Evolutionary conservation across 2,888 invertebrate species (phyloP).

Genomic region (Dynastes grantii): DNA sequence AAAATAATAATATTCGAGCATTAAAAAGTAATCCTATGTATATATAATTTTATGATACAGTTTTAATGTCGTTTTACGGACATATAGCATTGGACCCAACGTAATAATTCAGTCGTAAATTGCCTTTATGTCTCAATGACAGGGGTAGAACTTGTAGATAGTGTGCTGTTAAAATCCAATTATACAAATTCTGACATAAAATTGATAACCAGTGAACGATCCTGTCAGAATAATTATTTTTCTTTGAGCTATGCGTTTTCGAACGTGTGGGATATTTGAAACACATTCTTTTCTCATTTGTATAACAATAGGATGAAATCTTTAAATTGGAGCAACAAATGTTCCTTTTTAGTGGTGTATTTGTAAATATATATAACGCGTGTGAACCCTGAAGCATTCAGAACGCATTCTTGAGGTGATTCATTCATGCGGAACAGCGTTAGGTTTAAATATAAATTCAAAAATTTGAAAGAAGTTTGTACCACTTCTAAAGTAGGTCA

Average conservation of each 20-base stretch:
- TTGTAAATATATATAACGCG: too few species aligned
- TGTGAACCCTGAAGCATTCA: too few species aligned
- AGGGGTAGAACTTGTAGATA: conserved; percentile 51
- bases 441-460: too few species aligned
- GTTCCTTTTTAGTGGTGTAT: too few species aligned
- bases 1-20: conserved; percentile 51
- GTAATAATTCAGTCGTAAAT: conserved; percentile 57
- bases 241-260: not conserved
- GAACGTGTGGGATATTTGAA: not conserved
- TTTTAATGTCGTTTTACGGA: conserved; percentile 56
- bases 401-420: too few species aligned
- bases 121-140: conserved; percentile 53
- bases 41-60: conserved; percentile 60
- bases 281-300: too few species aligned
- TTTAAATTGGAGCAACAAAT: too few species aligned
- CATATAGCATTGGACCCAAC: conserved; percentile 50
- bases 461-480: too few species aligned
- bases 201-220: conserved; percentile 32
- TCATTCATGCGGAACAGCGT: too few species aligned
- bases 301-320: too few species aligned
- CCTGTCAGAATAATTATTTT: conserved; percentile 24
- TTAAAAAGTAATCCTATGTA: conserved; percentile 56
- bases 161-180: conserved; percentile 51
- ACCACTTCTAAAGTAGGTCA: too few species aligned
- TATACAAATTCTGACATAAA: conserved; percentile 49